Evolutionary conservation across 2,797 vertebrate species (phyloP).

Genomic region (Euthynnus affinis): DNA sequence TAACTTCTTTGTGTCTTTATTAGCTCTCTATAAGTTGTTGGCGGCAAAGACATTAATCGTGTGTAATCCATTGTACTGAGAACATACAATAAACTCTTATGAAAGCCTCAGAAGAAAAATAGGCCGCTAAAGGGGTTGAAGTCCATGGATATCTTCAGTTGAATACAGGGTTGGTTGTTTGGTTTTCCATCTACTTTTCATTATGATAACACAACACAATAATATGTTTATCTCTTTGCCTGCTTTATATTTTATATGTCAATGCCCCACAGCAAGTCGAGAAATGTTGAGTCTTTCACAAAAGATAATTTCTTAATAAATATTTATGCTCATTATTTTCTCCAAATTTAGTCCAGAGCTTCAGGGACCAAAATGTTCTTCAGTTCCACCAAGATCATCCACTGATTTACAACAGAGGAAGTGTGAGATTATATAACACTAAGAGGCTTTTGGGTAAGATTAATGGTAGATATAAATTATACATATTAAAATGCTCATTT

Average conservation of each 20-base stretch:
- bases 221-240: not conserved
- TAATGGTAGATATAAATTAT: not conserved
- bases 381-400: constrained; percentile 1
- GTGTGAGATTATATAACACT: not conserved
- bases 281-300: not conserved
- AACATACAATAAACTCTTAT: not conserved
- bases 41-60: not conserved
- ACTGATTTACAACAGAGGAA: constrained; percentile 7
- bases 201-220: not conserved
- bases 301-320: constrained; percentile 24
- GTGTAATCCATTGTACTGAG: not conserved
- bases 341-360: constrained; percentile 24
- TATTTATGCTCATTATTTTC: constrained; percentile 29
- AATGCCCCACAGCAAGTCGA: not conserved
- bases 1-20: constrained; percentile 12
- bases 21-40: constrained; percentile 4
- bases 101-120: constrained; percentile 2
- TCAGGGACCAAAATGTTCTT: constrained; percentile 19
- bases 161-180: constrained; percentile 20
- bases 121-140: not conserved
- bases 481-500: not conserved
- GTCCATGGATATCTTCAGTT: not conserved
- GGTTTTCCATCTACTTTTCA: constrained; percentile 31
- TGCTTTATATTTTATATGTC: not conserved
- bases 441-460: constrained; percentile 13